Percentiles rank a stretch among this genome's conserved stretches.
phyloP scores from a whole-genome alignment of 23 tunicate genomes.

The Ciona savignyi region DNA sequence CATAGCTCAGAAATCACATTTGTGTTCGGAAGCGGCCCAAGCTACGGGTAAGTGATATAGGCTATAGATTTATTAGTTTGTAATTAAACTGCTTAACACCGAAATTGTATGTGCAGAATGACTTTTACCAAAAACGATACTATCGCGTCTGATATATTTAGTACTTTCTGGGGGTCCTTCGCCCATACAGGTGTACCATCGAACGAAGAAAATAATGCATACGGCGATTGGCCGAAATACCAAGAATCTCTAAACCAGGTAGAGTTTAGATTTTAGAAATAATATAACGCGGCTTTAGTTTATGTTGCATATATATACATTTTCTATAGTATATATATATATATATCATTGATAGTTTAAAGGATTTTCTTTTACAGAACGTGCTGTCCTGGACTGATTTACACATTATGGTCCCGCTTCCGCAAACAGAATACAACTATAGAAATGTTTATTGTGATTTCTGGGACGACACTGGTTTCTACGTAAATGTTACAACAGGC shows the following conservation, averaged over 20 bases:
- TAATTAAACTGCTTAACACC: too few species aligned
- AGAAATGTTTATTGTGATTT: slow-evolving; percentile 48
- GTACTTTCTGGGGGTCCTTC: slow-evolving; percentile 46
- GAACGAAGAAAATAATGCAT: background rate
- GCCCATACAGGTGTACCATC: slow-evolving; percentile 26
- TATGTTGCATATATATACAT: background rate
- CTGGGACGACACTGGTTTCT: slow-evolving; percentile 51
- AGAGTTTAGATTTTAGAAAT: background rate
- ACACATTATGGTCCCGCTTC: background rate
- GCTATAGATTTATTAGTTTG: background rate
- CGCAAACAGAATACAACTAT: slow-evolving; percentile 15
- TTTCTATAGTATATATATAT: too few species aligned
- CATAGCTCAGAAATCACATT: slow-evolving; percentile 27
- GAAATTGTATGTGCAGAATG: background rate
- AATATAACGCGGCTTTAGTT: background rate
- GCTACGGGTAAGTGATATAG: slow-evolving; percentile 20
- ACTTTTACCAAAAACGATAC: slow-evolving; percentile 29
- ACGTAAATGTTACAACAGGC: slow-evolving; percentile 14
- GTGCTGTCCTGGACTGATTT: background rate
- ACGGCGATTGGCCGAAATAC: slow-evolving; percentile 2
- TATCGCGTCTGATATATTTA: slow-evolving; percentile 15
- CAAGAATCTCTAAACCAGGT: background rate
- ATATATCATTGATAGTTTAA: too few species aligned
- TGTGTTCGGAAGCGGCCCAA: slow-evolving; percentile 31
- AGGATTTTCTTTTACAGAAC: background rate